phyloP scores from a whole-genome alignment of 2,113 vertebrate species.

The Echinops telfairi region DNA sequence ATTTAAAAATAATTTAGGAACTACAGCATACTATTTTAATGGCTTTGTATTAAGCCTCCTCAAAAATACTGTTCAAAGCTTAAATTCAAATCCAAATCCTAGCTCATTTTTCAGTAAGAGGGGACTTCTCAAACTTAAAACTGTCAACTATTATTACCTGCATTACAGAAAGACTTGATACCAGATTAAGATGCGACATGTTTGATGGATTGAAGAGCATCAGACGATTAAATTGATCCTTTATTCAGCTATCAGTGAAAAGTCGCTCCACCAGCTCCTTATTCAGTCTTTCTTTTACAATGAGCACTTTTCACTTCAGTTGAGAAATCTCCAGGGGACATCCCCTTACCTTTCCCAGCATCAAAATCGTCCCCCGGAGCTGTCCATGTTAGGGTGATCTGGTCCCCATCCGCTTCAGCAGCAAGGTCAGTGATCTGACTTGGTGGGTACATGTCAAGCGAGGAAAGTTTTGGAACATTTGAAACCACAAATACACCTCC shows the following conservation, averaged over 20 bases:
- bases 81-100: background rate
- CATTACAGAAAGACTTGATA: background rate
- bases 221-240: conserved; percentile 14
- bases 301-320: background rate
- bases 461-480: background rate
- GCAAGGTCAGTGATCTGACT: conserved; percentile 85
- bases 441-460: conserved; percentile 81
- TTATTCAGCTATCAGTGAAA: background rate
- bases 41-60: conserved; percentile 35
- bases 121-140: conserved; percentile 42
- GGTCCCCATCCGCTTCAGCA: conserved; percentile 70
- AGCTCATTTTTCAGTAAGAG: conserved; percentile 25
- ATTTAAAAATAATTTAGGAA: conserved; percentile 19
- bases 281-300: background rate
- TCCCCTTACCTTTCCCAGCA: conserved; percentile 81
- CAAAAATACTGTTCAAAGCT: background rate
- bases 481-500: conserved; percentile 80
- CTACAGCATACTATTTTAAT: background rate
- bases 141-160: background rate
- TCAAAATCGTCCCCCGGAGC: conserved; percentile 85
- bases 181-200: background rate
- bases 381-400: conserved; percentile 84
- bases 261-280: background rate
- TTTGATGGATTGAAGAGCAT: conserved; percentile 9
- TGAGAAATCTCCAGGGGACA: background rate